Evolutionary conservation across 2,797 vertebrate species (phyloP), one percentile per base, ranked within the genome.

Genomic region (Delichon dasypus): DNA sequence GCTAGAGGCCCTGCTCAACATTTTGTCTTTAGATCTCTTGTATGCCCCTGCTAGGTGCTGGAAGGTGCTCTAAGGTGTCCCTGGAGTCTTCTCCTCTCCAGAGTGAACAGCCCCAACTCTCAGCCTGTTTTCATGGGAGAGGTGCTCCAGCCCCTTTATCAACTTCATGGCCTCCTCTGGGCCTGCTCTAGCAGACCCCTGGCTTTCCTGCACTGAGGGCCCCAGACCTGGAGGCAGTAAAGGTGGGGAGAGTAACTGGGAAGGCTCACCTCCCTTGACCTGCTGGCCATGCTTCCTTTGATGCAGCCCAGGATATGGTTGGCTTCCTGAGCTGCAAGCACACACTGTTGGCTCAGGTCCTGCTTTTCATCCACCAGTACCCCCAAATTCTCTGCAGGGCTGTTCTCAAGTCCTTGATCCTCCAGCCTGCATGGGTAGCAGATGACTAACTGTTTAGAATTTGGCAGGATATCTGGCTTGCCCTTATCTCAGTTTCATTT

Each of bases 171-270:
- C 11, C 48, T 72, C 16, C 74, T 85, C 54, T 57, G 32, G 30
- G 48, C 11, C 4, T 0, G 0, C 16, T 48, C 40, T 15, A 62
- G 13, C 11, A 78, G 6, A 4, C 23, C 44, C 6, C 5, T 14
- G 50, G n/a, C 16, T 6, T 34, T 77, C 32, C 5, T 83, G 4
- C 22, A 26, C 3, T 27, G 29, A 16, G 40, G n/a, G 4, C 4
- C 4, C 26, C 53, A 64, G 19, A 75, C 5, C n/a, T 36, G 38
- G 10, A 48, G 0, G 1, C 19, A 61, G 22, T 2, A 17, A 30
- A 80, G 22, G 9, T 44, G 14, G 6, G 15, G 5, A 77, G 53
- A 40, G 44, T 4, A 0, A 36, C 20, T 18, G 23, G 32, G 42
- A 1, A 55, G 40, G 44, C 57, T 78, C 19, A 3, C 18, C 29